Percentiles rank a stretch among this genome's conserved stretches.
Evolutionary conservation across 2,888 invertebrate genomes (phyloP).

Genomic region (Latrodectus elegans): DNA sequence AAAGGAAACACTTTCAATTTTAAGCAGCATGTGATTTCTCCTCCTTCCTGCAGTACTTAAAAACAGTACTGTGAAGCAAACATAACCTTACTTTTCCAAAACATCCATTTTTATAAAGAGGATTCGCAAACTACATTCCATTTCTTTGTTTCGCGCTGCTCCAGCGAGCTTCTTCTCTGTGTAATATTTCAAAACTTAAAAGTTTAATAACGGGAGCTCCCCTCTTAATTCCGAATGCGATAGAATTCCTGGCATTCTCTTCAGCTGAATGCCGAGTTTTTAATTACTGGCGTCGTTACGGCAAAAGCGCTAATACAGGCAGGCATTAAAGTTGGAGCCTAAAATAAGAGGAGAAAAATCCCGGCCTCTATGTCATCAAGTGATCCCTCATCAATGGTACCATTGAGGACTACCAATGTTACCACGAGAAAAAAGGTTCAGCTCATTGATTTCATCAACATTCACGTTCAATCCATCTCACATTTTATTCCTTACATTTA

Average conservation of each 20-base stretch:
- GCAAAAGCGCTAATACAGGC: slow-evolving; percentile 61
- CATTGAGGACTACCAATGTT: too few species aligned
- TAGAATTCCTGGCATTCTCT: slow-evolving; percentile 67
- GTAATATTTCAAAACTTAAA: slow-evolving; percentile 65
- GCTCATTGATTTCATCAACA: too few species aligned
- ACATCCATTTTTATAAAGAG: slow-evolving; percentile 41
- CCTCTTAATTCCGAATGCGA: slow-evolving; percentile 63
- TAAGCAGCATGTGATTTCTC: slow-evolving; percentile 19
- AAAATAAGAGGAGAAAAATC: slow-evolving; percentile 15
- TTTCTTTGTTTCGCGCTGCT: slow-evolving; percentile 24
- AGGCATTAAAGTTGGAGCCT: slow-evolving; percentile 43
- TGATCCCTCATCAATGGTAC: too few species aligned
- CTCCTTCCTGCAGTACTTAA: slow-evolving; percentile 14
- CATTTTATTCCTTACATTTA: too few species aligned
- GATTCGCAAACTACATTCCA: slow-evolving; percentile 44
- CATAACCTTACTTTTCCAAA: slow-evolving; percentile 25
- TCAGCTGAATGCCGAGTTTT: slow-evolving; percentile 62
- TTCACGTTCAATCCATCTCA: too few species aligned
- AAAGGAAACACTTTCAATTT: slow-evolving; percentile 35
- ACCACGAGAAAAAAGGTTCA: too few species aligned
- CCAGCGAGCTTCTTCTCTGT: slow-evolving; percentile 7
- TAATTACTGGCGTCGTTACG: slow-evolving; percentile 67
- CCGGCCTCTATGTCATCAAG: too few species aligned
- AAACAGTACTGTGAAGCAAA: slow-evolving; percentile 29
- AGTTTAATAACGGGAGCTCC: slow-evolving; percentile 58